Evolutionary conservation across 2,888 invertebrate genomes (phyloP), one percentile per base, ranked within the genome.

Genomic region (Meandrusa payeni): DNA sequence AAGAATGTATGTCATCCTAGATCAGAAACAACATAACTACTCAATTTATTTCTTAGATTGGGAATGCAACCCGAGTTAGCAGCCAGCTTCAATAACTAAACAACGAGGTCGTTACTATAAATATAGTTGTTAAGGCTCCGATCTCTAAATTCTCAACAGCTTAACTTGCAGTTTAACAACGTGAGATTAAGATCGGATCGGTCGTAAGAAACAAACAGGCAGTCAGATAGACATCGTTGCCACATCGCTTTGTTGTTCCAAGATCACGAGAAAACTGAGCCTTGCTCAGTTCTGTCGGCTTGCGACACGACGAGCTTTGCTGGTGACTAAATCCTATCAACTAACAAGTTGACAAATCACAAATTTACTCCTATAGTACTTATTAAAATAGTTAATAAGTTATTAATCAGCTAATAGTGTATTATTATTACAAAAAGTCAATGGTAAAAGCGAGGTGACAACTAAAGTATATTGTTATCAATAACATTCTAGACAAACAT

Each of bases 241-340:
- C 20, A 43, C 42, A 43, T 31, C 43, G 43, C 31, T 31, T 24
- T 31, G 38, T n/a, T 24, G 24, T 17, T 24, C 23, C 31, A 15
- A 31, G 38, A 44, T 44, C 44, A 44, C 44, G 38, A 44, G 44
- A 33, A 29, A 43, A 27, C 32, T 15, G 23, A 22, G 23, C 6
- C 23, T 28, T 28, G 20, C 23, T 20, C 23, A 20, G 7, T 7
- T 22, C 17, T 13, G 6, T 9, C 9, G 15, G 9, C 11, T 44
- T 44, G 12, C 44, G 23, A 39, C 32, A 44, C 27, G 27, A 1
- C 1, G 2, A 4, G 3, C 6, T 6, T 27, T n/a, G 27, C 27
- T 13, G 27, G 11, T 3, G 12, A 2, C 12, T 27, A 10, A 10
- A 11, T 10, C 3, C n/a, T 23, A 11, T 6, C 26, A 5, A 10